Evolutionary conservation across 2,888 invertebrate genomes (phyloP).

Genomic region (Fragum fragum): DNA sequence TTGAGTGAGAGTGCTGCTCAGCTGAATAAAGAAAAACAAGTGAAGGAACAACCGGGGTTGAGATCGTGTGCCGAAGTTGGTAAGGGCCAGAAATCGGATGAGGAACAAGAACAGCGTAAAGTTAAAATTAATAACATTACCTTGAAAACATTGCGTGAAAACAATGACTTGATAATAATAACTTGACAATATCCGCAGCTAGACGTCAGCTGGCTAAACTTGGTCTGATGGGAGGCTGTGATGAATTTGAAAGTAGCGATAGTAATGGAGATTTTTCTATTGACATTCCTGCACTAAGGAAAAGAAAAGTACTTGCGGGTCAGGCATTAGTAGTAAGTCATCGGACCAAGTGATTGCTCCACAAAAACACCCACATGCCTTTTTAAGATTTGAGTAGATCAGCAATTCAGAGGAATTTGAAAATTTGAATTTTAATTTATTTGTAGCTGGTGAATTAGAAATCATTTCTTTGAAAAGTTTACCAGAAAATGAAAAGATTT

Average conservation of each 20-base stretch:
- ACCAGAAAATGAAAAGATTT: not conserved
- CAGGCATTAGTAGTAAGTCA: no score
- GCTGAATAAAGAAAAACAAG: no score
- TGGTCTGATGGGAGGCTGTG: not conserved
- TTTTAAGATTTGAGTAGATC: no score
- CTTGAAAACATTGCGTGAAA: not conserved
- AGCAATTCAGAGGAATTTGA: no score
- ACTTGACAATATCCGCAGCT: not conserved
- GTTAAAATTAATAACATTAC: not conserved
- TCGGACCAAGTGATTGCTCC: no score
- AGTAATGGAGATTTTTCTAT: not conserved
- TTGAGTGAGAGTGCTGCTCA: no score
- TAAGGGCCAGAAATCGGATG: no score
- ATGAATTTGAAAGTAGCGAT: not conserved
- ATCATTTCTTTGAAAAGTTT: not conserved
- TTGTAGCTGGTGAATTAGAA: no score
- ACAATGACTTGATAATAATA: not conserved
- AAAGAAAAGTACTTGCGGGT: not conserved
- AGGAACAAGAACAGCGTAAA: conserved; percentile 6
- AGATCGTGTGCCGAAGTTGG: no score
- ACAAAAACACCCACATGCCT: no score
- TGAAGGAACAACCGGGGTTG: no score
- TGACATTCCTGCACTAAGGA: not conserved
- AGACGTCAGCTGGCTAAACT: not conserved
- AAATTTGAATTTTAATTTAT: no score